phyloP scores from a whole-genome alignment of 1,140 invertebrate genomes.

The Mercenaria mercenaria region DNA sequence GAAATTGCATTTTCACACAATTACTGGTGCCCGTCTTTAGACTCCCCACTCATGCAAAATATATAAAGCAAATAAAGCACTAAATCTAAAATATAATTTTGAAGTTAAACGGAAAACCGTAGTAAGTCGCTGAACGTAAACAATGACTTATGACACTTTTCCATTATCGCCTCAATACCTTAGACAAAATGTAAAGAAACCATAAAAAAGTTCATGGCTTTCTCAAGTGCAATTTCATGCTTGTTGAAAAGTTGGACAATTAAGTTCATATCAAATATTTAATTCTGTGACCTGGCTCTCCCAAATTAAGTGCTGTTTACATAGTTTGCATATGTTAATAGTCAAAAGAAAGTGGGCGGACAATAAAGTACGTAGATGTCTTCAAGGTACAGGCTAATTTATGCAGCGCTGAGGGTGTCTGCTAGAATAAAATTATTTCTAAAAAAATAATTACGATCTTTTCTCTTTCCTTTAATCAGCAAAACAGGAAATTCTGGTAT shows the following conservation, averaged over 20 bases:
- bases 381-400: neutral
- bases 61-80: neutral
- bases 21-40: neutral
- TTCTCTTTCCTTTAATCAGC: too few relatives aligned
- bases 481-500: too few relatives aligned
- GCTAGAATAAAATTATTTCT: too few relatives aligned
- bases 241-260: neutral
- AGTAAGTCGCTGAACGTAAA: too few relatives aligned
- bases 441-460: too few relatives aligned
- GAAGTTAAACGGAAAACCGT: too few relatives aligned
- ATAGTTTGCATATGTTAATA: neutral
- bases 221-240: neutral
- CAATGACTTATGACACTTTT: too few relatives aligned
- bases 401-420: too few relatives aligned
- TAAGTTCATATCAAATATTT: constrained; percentile 33
- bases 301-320: neutral
- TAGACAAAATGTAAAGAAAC: neutral
- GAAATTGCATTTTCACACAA: neutral
- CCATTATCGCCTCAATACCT: neutral
- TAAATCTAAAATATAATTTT: neutral
- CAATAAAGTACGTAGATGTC: neutral
- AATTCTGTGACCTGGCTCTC: neutral
- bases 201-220: neutral
- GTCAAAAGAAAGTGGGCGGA: neutral
- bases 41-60: neutral